phyloP scores from a whole-genome alignment of 2,113 vertebrate genomes.

The Baryphthengus martii region DNA sequence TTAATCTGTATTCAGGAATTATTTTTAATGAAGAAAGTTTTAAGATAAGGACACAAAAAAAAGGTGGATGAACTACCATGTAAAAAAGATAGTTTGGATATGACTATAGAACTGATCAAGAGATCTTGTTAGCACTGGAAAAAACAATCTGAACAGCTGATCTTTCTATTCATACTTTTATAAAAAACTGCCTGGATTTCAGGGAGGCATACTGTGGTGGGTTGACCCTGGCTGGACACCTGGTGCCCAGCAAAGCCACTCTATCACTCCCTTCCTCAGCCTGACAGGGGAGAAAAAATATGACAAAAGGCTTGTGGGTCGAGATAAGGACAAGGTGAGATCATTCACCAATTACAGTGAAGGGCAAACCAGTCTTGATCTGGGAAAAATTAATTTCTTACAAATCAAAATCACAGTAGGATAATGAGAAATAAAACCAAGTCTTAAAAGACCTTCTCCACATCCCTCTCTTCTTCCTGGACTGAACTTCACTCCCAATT shows the following conservation, averaged over 20 bases:
- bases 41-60: neutral
- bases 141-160: neutral
- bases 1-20: neutral
- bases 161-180: neutral
- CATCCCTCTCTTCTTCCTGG: neutral
- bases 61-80: neutral
- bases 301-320: neutral
- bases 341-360: neutral
- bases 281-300: neutral
- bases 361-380: neutral
- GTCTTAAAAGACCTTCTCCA: neutral
- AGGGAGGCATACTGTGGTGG: neutral
- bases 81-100: neutral
- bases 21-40: constrained; percentile 1
- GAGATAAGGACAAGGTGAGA: neutral
- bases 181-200: neutral
- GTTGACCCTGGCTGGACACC: neutral
- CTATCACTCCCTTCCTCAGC: neutral
- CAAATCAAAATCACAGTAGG: neutral
- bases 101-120: neutral
- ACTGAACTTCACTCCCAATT: neutral
- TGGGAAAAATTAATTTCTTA: neutral
- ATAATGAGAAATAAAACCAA: neutral
- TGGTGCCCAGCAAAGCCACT: neutral
- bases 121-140: neutral